Conservation (phyloP, 2,113 vertebrate genomes). For the Stigmatopora nigra region DNA sequence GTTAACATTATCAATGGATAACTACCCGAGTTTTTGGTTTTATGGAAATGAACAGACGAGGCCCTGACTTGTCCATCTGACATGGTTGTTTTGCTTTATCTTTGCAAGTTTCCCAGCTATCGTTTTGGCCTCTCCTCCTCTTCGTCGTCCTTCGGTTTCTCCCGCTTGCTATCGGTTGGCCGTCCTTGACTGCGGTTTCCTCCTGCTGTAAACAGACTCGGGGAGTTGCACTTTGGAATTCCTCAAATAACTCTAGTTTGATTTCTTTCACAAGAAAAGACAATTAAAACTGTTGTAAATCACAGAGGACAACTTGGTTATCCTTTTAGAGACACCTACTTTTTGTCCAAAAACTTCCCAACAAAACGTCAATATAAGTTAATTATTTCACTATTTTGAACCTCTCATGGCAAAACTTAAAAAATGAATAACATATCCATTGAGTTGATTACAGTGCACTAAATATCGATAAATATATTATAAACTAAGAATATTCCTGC, state of each 20-base stretch:
- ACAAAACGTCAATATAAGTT: no score
- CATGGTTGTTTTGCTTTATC: constrained; percentile 47
- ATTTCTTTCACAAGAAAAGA: constrained; percentile 72
- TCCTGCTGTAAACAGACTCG: constrained; percentile 64
- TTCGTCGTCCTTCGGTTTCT: constrained; percentile 39
- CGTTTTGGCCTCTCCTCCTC: constrained; percentile 9
- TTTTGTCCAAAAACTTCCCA: no score
- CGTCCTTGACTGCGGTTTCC: constrained; percentile 65
- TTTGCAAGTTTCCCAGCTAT: constrained; percentile 32
- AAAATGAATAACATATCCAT: no score
- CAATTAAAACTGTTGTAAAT: constrained; percentile 75
- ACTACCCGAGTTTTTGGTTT: background rate
- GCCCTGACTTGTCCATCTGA: constrained; percentile 37
- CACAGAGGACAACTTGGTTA: constrained; percentile 26
- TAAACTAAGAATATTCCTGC: no score
- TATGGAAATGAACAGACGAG: background rate
- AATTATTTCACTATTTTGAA: no score
- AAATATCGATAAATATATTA: no score
- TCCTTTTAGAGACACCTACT: background rate
- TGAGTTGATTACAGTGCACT: no score
- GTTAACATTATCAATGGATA: background rate
- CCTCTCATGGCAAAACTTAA: no score
- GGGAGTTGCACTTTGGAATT: constrained; percentile 67
- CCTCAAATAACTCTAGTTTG: constrained; percentile 69
- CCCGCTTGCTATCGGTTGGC: constrained; percentile 20